Base-by-base conservation (phyloP, 2,797 vertebrate species). In the Chrysocyon brachyurus region DNA sequence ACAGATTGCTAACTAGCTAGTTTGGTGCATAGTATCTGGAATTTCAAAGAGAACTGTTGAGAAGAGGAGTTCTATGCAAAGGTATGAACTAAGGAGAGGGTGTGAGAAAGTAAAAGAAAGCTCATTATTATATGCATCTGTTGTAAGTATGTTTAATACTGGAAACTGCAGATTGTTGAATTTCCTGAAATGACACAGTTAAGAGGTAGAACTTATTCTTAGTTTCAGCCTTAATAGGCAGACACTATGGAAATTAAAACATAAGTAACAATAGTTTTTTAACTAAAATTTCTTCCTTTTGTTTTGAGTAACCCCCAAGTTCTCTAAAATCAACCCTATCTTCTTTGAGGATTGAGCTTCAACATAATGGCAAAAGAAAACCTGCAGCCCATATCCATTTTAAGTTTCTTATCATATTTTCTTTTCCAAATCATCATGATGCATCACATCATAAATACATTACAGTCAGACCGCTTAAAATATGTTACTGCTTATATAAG, bases 1-100 rank as follows among this genome's bases (percentile, higher is more conserved):
- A 64, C 36, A 83, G 91, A 77, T 93, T 87, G n/a, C 72, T 88
- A 88, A 70, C 19, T 77, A 85, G 87, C 90, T 54, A 46, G 19
- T 72, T 73, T 88, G 54, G 10, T 17, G 52, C 2, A 33, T 36
- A 87, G 7, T 63, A 85, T n/a, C 24, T 70, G 17, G 21, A 81
- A 95, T 79, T 94, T 88, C 86, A 92, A 70, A 92, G 11, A 93
- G 0, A 22, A 81, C 12, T 85, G 12, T 19, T 87, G n/a, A 77
- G 3, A 15, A 75, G 46, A 52, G 46, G 46, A 52, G 46, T 52
- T 46, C 46, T 49, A 75, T 75, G 8, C 4, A 75, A 75, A 77
- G 26, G 52, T 11, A 77, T 9, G 24, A 28, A 63, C 61, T 63
- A 86, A 91, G n/a, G 33, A 68, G 2, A 86, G 6, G n/a, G 0